Percentiles rank a stretch among this genome's conserved stretches.
These are phyloP conservation scores for Eurois occulta DNA, from an alignment of 2,888 invertebrate species.

Conservation along the genomic window DNA sequence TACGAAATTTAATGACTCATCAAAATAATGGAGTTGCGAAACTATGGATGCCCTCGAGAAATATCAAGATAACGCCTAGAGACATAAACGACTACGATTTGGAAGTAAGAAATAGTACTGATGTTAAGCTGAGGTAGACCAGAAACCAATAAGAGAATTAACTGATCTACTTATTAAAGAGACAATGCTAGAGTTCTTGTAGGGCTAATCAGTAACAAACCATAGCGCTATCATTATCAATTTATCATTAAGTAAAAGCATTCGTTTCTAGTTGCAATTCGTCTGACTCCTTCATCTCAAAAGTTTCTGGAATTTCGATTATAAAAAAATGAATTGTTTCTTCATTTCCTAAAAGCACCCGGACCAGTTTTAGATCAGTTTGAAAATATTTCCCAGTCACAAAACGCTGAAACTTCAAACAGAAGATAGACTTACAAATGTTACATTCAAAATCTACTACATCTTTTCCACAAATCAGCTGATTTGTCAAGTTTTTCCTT, in stretches of 20 bases:
- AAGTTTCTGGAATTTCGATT: slow-evolving; percentile 13
- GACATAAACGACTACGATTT: slow-evolving; percentile 7
- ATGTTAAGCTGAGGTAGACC: not conserved
- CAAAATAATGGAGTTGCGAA: slow-evolving; percentile 70
- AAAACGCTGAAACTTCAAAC: not conserved
- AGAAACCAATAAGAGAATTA: not conserved
- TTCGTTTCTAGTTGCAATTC: not conserved
- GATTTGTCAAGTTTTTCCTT: not conserved
- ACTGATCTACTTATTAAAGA: not conserved
- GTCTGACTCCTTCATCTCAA: slow-evolving; percentile 1
- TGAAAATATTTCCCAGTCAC: not conserved
- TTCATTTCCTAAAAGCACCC: slow-evolving; percentile 22
- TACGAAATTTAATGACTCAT: slow-evolving; percentile 76
- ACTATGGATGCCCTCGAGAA: slow-evolving; percentile 65
- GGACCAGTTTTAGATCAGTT: not conserved
- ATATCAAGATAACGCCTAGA: slow-evolving; percentile 34
- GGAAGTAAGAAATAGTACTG: not conserved
- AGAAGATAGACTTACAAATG: not conserved
- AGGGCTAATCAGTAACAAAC: not conserved
- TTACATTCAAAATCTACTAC: not conserved
- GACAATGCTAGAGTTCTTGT: not conserved
- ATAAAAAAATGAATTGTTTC: too few relatives aligned
- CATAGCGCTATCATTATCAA: not conserved
- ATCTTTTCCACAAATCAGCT: not conserved
- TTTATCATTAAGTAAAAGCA: not conserved